These are phyloP conservation scores for Maccullochella peelii DNA, from an alignment of 2,113 vertebrate species.

Conservation along the genomic window DNA sequence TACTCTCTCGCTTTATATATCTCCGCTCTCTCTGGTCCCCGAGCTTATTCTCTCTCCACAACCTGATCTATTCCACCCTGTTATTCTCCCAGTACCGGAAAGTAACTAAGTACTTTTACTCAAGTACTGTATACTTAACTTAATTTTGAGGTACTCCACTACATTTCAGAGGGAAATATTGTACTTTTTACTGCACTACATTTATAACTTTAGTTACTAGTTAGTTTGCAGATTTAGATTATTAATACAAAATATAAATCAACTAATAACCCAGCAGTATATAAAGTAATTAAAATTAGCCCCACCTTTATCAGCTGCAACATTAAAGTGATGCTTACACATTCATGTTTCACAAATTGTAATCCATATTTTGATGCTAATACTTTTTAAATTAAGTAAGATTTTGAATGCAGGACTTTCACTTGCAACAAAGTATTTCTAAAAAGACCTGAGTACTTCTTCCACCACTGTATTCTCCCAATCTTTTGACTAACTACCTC, in stretches of 20 bases:
- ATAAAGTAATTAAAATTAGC: neutral
- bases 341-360: too few relatives aligned
- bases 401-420: neutral
- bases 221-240: neutral
- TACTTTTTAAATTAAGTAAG: neutral
- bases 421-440: neutral
- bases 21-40: conserved; percentile 35
- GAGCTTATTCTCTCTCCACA: conserved; percentile 51
- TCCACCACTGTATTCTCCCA: conserved; percentile 5
- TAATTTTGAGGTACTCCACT: neutral
- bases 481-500: conserved; percentile 30
- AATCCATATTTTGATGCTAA: neutral
- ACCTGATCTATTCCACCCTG: conserved; percentile 47
- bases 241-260: neutral
- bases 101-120: neutral
- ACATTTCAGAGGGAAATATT: neutral
- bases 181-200: neutral
- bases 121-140: neutral
- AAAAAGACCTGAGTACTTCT: neutral
- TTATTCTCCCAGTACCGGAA: conserved; percentile 1
- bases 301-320: neutral
- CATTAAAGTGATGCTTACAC: neutral
- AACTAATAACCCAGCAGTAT: neutral
- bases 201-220: neutral
- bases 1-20: conserved; percentile 46